phyloP scores from a whole-genome alignment of 1,140 invertebrate genomes.

The Drosophila simulans region DNA sequence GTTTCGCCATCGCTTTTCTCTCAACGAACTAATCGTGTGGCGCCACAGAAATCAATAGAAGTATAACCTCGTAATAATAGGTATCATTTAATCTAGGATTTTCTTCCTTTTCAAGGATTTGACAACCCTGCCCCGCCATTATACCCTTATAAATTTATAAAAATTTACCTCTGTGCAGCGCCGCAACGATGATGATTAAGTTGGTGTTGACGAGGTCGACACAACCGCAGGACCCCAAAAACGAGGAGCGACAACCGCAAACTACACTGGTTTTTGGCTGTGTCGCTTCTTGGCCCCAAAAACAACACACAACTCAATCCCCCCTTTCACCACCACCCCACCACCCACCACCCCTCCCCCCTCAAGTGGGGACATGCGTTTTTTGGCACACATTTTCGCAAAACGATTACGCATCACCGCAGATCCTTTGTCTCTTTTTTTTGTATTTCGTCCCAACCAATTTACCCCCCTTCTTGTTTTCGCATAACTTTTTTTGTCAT shows the following conservation, averaged over 20 bases:
- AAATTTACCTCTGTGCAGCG: not conserved
- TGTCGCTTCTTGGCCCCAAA: slow-evolving; percentile 20
- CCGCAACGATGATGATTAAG: slow-evolving; percentile 12
- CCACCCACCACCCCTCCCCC: not conserved
- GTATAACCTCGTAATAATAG: not conserved
- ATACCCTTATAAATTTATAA: no score
- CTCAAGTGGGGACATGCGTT: not conserved
- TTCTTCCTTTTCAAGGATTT: no score
- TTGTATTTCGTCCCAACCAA: not conserved
- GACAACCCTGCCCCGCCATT: no score
- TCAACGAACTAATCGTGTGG: no score
- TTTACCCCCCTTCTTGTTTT: not conserved
- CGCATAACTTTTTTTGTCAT: not conserved
- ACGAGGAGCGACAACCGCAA: slow-evolving; percentile 40
- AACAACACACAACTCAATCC: slow-evolving; percentile 5
- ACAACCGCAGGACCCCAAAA: slow-evolving; percentile 27
- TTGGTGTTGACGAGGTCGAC: slow-evolving; percentile 11
- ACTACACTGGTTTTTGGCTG: slow-evolving; percentile 52
- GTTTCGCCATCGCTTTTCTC: not conserved
- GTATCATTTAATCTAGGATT: no score
- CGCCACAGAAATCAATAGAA: no score
- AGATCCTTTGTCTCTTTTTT: slow-evolving; percentile 5
- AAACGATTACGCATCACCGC: slow-evolving; percentile 56
- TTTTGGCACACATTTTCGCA: slow-evolving; percentile 50
- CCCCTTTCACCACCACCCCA: not conserved